Percentiles rank a stretch among this genome's conserved stretches.
Evolutionary conservation across 2,797 vertebrate species (phyloP).

Genomic region (Coregonus sp.): DNA sequence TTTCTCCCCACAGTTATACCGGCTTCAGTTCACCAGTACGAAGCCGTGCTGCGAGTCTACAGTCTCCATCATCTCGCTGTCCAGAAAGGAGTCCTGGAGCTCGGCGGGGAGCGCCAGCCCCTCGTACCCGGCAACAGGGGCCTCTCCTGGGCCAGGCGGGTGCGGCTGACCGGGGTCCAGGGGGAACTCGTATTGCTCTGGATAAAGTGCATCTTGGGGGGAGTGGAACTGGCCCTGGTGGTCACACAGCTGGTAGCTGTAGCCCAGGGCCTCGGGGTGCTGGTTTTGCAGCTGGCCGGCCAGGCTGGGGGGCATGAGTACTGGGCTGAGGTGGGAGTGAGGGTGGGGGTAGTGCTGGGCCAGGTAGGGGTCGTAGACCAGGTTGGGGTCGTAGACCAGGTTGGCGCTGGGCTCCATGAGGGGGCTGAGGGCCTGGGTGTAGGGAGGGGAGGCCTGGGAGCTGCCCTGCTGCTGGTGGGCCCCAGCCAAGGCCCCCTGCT

Average conservation of each 20-base stretch:
- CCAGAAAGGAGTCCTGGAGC: slow-evolving; percentile 83
- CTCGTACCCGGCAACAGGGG: slow-evolving; percentile 57
- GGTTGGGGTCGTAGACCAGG: slow-evolving; percentile 85
- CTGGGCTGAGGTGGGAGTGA: slow-evolving; percentile 54
- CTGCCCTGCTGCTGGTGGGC: slow-evolving; percentile 65
- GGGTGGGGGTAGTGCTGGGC: slow-evolving; percentile 44
- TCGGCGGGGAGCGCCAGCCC: slow-evolving; percentile 75
- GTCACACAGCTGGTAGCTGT: slow-evolving; percentile 80
- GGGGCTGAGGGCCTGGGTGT: slow-evolving; percentile 78
- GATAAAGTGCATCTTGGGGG: slow-evolving; percentile 66
- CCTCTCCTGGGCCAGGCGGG: slow-evolving; percentile 39
- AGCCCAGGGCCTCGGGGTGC: slow-evolving; percentile 67
- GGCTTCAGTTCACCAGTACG: slow-evolving; percentile 89
- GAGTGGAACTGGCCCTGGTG: slow-evolving; percentile 58
- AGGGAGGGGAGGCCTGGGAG: slow-evolving; percentile 56
- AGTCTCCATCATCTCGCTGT: slow-evolving; percentile 98
- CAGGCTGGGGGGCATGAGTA: slow-evolving; percentile 50
- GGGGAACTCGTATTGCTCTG: slow-evolving; percentile 78
- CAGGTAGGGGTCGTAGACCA: slow-evolving; percentile 87
- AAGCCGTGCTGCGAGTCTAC: slow-evolving; percentile 96
- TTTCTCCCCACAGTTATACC: slow-evolving; percentile 34
- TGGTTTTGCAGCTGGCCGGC: slow-evolving; percentile 39
- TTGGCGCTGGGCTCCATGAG: slow-evolving; percentile 84
- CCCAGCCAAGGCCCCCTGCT: slow-evolving; percentile 49
- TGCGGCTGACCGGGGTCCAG: slow-evolving; percentile 71